Percentiles rank a stretch among this genome's conserved stretches.
These are phyloP conservation scores for Macrochelys suwanniensis DNA, from an alignment of 2,797 vertebrate genomes.

Conservation along the genomic window DNA sequence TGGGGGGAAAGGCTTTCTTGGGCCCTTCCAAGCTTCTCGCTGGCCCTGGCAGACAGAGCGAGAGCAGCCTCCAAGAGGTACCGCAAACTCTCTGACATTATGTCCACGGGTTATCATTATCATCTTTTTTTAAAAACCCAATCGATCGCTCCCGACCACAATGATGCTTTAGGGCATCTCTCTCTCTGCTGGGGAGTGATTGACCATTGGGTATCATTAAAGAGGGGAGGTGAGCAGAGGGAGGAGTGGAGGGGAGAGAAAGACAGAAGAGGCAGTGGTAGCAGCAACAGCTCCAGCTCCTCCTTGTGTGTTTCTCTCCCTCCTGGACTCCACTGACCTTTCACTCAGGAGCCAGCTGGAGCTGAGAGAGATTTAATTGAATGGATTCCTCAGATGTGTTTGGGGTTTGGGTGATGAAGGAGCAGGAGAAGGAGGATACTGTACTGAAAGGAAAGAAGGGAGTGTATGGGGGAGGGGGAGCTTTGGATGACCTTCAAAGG, in stretches of 20 bases:
- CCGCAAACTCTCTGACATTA: conserved; percentile 87
- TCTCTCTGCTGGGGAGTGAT: conserved; percentile 91
- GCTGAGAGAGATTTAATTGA: conserved; percentile 96
- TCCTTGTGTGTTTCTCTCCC: conserved; percentile 82
- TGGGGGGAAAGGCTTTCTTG: conserved; percentile 68
- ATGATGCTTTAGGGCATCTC: conserved; percentile 92
- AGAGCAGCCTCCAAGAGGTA: conserved; percentile 82
- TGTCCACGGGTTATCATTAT: conserved; percentile 97
- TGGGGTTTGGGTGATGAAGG: conserved; percentile 84
- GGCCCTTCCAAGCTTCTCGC: conserved; percentile 71
- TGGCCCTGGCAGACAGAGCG: conserved; percentile 39
- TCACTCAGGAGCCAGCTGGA: conserved; percentile 96
- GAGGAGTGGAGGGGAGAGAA: neutral
- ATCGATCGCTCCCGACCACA: conserved; percentile 92
- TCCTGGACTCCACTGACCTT: conserved; percentile 95
- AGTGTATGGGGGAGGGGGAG: conserved; percentile 29
- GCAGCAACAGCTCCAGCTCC: conserved; percentile 68
- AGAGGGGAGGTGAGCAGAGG: conserved; percentile 79
- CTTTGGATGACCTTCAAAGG: conserved; percentile 92
- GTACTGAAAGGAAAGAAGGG: conserved; percentile 29
- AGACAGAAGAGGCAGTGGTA: neutral
- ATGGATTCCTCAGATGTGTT: conserved; percentile 93
- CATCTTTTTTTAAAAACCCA: conserved; percentile 83
- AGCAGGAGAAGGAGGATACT: conserved; percentile 66
- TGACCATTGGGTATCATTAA: conserved; percentile 97